Evolutionary conservation across 1,140 invertebrate genomes (phyloP).

Genomic region (Drosophila gunungcola): DNA sequence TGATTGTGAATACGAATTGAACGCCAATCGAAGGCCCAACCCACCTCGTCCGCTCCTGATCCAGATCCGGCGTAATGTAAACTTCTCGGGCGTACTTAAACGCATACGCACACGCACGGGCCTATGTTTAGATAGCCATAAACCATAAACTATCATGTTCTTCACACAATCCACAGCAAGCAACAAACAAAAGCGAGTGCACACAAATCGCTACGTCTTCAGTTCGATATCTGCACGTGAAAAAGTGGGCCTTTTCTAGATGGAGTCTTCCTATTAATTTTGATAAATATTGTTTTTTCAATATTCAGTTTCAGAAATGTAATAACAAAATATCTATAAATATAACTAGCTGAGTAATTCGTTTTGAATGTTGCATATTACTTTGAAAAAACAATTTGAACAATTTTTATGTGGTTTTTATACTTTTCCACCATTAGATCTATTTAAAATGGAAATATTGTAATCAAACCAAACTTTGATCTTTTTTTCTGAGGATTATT

Average conservation of each 20-base stretch:
- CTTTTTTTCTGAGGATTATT: not conserved
- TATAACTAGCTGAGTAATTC: too few relatives aligned
- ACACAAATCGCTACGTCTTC: conserved; percentile 37
- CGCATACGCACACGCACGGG: conserved; percentile 19
- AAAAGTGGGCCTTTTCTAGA: not conserved
- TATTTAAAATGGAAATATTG: too few relatives aligned
- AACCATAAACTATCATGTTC: conserved; percentile 64
- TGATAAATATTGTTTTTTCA: too few relatives aligned
- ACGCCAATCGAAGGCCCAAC: conserved; percentile 12
- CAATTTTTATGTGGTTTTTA: too few relatives aligned
- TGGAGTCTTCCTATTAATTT: too few relatives aligned
- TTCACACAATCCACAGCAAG: conserved; percentile 54
- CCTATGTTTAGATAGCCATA: conserved; percentile 63
- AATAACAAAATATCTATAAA: too few relatives aligned
- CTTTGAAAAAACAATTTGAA: too few relatives aligned
- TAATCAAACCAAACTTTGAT: too few relatives aligned
- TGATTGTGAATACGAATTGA: conserved; percentile 32
- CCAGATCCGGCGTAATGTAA: conserved; percentile 24
- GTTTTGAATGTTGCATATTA: too few relatives aligned
- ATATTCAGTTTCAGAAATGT: too few relatives aligned
- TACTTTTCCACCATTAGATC: too few relatives aligned
- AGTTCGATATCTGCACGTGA: conserved; percentile 27
- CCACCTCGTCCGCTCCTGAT: not conserved
- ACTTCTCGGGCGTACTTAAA: conserved; percentile 33
- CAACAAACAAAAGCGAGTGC: conserved; percentile 48